Conservation (phyloP, 1,140 invertebrate genomes). For the Drosophila ogumai region DNA sequence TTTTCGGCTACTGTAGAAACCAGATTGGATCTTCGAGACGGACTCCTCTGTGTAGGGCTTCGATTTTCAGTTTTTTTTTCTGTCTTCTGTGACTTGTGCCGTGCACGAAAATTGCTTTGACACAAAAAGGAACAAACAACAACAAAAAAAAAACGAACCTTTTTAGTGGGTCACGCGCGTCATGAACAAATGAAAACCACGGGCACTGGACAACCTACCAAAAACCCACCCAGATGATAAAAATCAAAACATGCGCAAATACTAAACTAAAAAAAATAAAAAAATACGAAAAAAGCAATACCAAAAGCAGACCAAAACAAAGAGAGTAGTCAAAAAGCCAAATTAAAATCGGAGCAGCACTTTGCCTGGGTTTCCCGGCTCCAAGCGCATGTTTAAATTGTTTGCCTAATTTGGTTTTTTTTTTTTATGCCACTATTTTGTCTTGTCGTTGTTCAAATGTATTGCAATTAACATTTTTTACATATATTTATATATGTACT, state of each 20-base stretch:
- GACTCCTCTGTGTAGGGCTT: conserved; percentile 32
- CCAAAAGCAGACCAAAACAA: conserved; percentile 60
- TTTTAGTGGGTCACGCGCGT: conserved; percentile 79
- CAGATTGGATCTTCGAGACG: conserved; percentile 41
- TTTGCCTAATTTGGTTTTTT: conserved; percentile 74
- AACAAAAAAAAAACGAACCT: conserved; percentile 28
- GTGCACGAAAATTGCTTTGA: conserved; percentile 79
- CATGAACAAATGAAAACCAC: conserved; percentile 77
- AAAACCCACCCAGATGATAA: conserved; percentile 78
- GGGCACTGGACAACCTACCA: conserved; percentile 45
- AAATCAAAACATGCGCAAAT: conserved; percentile 82
- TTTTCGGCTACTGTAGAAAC: conserved; percentile 53
- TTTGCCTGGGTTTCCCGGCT: conserved; percentile 71
- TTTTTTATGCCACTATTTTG: conserved; percentile 17
- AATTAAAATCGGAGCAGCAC: conserved; percentile 79
- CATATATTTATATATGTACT: conserved; percentile 28
- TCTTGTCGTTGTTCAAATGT: conserved; percentile 49
- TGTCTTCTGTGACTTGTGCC: conserved; percentile 39
- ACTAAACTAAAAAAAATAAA: conserved; percentile 41
- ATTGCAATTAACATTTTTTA: conserved; percentile 78
- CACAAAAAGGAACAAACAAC: conserved; percentile 62
- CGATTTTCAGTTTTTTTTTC: conserved; percentile 24
- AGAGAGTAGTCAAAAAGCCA: conserved; percentile 58
- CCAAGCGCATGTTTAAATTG: conserved; percentile 72
- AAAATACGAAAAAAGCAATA: conserved; percentile 24